Percentiles rank a stretch among this genome's conserved stretches.
Conservation (phyloP, 2,113 vertebrate species). For the Heteronetta atricapilla region DNA sequence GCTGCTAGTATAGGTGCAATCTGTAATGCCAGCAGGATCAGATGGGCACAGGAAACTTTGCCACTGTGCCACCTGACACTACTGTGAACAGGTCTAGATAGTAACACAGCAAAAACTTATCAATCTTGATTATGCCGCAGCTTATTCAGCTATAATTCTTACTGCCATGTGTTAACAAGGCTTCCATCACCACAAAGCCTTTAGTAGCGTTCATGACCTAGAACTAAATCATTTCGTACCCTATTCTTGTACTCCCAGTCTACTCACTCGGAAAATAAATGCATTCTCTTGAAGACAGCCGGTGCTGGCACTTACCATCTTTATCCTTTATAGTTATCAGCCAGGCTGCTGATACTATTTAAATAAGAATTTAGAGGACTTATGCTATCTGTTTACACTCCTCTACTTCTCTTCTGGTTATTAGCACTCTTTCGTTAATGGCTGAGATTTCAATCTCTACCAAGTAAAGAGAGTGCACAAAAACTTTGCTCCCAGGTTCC, state of each 20-base stretch:
- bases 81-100: neutral
- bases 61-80: conserved; percentile 2
- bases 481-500: neutral
- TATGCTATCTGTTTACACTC: neutral
- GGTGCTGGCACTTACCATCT: neutral
- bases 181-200: neutral
- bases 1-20: neutral
- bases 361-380: neutral
- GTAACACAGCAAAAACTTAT: neutral
- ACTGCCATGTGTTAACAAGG: neutral
- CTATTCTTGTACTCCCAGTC: neutral
- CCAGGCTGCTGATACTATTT: neutral
- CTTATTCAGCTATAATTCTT: neutral
- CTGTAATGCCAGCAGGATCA: conserved; percentile 45
- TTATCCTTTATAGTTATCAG: neutral
- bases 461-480: neutral
- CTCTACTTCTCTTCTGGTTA: neutral
- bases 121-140: neutral
- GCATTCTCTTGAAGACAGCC: neutral
- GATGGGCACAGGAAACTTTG: conserved; percentile 14
- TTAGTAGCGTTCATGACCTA: neutral
- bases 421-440: neutral
- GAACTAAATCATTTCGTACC: neutral
- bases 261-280: neutral
- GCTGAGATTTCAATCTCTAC: neutral